Base-by-base conservation (phyloP, 2,113 vertebrate species). In the Leucosticte australis region DNA sequence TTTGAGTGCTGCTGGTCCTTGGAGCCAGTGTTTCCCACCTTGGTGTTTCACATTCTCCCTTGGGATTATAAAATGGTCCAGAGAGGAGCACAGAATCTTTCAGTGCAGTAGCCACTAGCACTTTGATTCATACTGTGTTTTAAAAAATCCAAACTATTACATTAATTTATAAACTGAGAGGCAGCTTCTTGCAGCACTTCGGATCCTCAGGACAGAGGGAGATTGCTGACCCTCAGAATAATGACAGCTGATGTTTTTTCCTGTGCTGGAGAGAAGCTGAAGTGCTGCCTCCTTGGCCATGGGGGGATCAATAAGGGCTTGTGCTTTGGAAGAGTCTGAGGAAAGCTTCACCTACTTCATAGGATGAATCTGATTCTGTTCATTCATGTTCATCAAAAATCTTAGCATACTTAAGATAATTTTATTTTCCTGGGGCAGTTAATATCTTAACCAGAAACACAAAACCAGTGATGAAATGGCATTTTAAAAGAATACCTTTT, bases 101-200 rank as follows among this genome's bases (percentile, higher is more conserved):
- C 26, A 55, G 37, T 31, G 50, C 19, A 50, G 18, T 57, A 63
- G 35, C 41, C 9, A 21, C 28, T 57, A 76, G 28, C 28, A 27
- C n/a, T 31, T 87, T 0, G 0, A 18, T 67, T 83, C 19, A 20
- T 49, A 2, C 19, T 21, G 27, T 3, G 7, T 75, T 87, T 6
- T 15, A 57, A 49, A 60, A 62, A 49, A 53, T 7, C 7, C 5
- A 6, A 13, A 10, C 42, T 65, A 19, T 22, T 87, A 46, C 6
- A 6, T 6, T n/a, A 37, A 15, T 44, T 76, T 39, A 35, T 83
- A 50, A 89, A 44, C 33, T 75, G 39, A 41, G 28, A 82, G 47
- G 26, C 55, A 67, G 44, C 46, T 88, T 82, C 75, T 88, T 70
- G 62, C 41, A 79, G 57, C 31, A 6, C 31, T 76, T 76, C 27